phyloP scores from a whole-genome alignment of 1,140 invertebrate genomes.

The Macrocentrus cingulum region DNA sequence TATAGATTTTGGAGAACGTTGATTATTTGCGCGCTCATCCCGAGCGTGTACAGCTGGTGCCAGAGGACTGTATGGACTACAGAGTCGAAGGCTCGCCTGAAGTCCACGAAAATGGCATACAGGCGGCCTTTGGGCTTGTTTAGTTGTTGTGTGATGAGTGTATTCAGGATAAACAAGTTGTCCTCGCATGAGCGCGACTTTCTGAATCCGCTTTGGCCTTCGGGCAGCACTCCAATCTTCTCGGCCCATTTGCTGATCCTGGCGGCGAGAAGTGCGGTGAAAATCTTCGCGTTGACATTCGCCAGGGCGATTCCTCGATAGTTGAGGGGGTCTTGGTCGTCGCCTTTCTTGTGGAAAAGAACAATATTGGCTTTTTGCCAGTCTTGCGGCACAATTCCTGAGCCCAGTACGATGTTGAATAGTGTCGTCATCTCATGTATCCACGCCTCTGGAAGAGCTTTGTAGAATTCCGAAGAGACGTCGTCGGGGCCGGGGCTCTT shows the following conservation, averaged over 20 bases:
- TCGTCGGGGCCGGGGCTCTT: constrained; percentile 17
- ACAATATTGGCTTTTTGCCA: constrained; percentile 10
- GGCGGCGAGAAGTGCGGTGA: constrained; percentile 24
- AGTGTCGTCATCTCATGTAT: background rate
- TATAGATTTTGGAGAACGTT: constrained; percentile 28
- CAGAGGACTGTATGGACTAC: constrained; percentile 26
- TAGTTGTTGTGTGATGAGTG: constrained; percentile 13
- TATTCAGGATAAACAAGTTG: constrained; percentile 28
- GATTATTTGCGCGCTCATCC: constrained; percentile 27
- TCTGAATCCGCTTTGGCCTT: constrained; percentile 1
- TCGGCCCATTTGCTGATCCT: constrained; percentile 20
- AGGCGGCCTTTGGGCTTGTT: constrained; percentile 18
- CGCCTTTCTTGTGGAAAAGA: constrained; percentile 32
- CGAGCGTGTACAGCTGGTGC: constrained; percentile 14
- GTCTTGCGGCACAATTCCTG: background rate
- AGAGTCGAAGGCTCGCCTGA: constrained; percentile 28
- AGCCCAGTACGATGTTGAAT: constrained; percentile 4
- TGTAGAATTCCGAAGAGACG: background rate
- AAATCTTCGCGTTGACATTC: constrained; percentile 29
- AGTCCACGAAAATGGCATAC: constrained; percentile 21
- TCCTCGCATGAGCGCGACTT: constrained; percentile 18
- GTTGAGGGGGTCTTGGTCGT: constrained; percentile 23
- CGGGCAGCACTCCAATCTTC: constrained; percentile 1
- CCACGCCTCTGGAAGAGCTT: constrained; percentile 1
- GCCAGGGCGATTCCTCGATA: constrained; percentile 33